Base-by-base conservation (phyloP, 2,888 invertebrate species). In the Caenorhabditis sinica region DNA sequence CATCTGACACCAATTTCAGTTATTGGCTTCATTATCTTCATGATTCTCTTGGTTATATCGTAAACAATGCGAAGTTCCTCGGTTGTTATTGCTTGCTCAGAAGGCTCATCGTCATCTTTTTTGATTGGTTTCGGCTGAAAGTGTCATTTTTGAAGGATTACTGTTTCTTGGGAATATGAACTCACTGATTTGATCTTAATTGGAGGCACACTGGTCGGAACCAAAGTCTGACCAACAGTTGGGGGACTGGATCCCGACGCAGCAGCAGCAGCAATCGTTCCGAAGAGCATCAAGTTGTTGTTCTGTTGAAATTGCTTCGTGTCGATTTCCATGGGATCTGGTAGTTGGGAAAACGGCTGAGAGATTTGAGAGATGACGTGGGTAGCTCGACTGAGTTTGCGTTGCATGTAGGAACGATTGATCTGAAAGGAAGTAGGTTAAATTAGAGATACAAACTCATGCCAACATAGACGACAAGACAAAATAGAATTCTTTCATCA, bases 401-500 rank as follows among this genome's bases (percentile, higher is more conserved):
- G 51, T 61, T 69, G 61, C 77, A 79, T 79, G 61, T 72, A 65
- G 30, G 79, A 71, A 1, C 79, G 79, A 33, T 79, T 79, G 40
- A 79, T 79, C 79, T 79, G 65, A 17, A 79, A 79, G 3, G 17
- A 17, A 11, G n/a, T 53, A 11, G 33, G 49, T 28, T 65, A 17
- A 11, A 28, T 53, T 53, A 23, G 9, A 23, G n/a, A 2, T 53
- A 8, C 8, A 11, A 23, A 23, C 2, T 23, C 5, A 8, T 6
- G 33, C 8, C 4, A 33, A 6, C 33, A 33, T 33, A n/a, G n/a
- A n/a, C n/a, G 33, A 33, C 33, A 33, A 33, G 4, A 33, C 33
- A 33, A 8, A 8, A 33, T 6, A 33, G 33, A 33, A 8, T 33
- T 33, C 8, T 8, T 36, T 36, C 33, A 15, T 17, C 40, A 36